Evolutionary conservation across 2,888 invertebrate genomes (phyloP).

Genomic region (Pyralis farinalis): DNA sequence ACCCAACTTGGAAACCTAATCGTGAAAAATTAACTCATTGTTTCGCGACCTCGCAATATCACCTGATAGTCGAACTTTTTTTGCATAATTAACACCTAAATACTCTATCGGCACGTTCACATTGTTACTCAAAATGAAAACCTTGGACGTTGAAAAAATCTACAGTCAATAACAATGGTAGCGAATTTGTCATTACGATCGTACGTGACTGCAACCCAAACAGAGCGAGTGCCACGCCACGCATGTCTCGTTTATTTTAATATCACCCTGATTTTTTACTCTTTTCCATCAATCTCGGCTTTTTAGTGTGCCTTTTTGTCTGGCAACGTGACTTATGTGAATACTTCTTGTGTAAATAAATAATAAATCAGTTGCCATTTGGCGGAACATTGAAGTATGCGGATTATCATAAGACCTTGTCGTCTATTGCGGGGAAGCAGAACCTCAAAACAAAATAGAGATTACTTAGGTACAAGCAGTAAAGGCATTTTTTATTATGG

Average conservation of each 20-base stretch:
- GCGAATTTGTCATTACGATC: constrained; percentile 68
- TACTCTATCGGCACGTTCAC: constrained; percentile 65
- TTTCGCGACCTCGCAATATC: constrained; percentile 36
- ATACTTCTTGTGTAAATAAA: constrained; percentile 39
- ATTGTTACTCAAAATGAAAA: constrained; percentile 62
- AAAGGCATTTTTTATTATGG: too few species aligned
- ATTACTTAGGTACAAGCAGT: too few species aligned
- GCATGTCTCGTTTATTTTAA: constrained; percentile 63
- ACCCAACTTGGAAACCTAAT: constrained; percentile 61
- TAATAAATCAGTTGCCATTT: constrained; percentile 26
- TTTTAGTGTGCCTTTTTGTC: constrained; percentile 47
- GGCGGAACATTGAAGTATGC: constrained; percentile 15
- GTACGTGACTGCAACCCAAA: constrained; percentile 70
- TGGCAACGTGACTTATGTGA: constrained; percentile 54
- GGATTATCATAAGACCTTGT: constrained; percentile 51
- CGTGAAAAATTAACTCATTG: constrained; percentile 55
- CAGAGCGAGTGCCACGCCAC: constrained; percentile 39
- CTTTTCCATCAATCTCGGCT: constrained; percentile 48
- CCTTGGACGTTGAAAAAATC: constrained; percentile 65
- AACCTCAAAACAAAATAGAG: too few species aligned
- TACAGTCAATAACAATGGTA: constrained; percentile 60
- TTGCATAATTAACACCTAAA: constrained; percentile 62
- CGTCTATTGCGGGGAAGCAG: constrained; percentile 26
- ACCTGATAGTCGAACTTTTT: constrained; percentile 29
- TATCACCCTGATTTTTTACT: constrained; percentile 66